These are phyloP conservation scores for Prochilodus magdalenae DNA, from an alignment of 2,113 vertebrate genomes.

Conservation along the genomic window DNA sequence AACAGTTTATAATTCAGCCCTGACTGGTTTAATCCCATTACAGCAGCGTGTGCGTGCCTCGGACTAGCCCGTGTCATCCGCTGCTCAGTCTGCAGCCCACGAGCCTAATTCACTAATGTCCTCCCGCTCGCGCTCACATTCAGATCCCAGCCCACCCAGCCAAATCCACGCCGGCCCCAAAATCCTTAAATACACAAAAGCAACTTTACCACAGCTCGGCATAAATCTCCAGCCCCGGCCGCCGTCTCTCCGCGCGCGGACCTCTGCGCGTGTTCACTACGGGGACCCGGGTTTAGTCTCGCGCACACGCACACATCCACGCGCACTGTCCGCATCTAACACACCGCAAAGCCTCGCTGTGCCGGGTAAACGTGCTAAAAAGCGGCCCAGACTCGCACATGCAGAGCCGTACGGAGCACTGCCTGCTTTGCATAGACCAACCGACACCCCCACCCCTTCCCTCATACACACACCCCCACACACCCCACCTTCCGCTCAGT, in stretches of 20 bases:
- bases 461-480: conserved; percentile 9
- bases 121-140: neutral
- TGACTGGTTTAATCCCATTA: neutral
- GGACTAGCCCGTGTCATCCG: neutral
- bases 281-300: conserved; percentile 7
- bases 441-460: conserved; percentile 35
- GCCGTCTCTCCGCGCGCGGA: conserved; percentile 29
- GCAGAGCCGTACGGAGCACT: conserved; percentile 24
- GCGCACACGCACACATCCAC: neutral
- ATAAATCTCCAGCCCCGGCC: neutral
- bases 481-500: conserved; percentile 48
- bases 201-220: conserved; percentile 48
- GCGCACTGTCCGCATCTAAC: neutral
- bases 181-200: neutral
- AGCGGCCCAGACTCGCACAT: conserved; percentile 27
- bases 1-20: neutral
- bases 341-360: neutral
- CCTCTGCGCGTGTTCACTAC: conserved; percentile 15
- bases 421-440: conserved; percentile 51
- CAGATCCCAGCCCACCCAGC: neutral
- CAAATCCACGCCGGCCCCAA: neutral
- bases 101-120: neutral
- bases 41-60: neutral
- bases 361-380: neutral
- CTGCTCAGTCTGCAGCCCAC: neutral